Base-by-base conservation (phyloP, 1,140 invertebrate genomes). In the Lasioglossum baleicum region DNA sequence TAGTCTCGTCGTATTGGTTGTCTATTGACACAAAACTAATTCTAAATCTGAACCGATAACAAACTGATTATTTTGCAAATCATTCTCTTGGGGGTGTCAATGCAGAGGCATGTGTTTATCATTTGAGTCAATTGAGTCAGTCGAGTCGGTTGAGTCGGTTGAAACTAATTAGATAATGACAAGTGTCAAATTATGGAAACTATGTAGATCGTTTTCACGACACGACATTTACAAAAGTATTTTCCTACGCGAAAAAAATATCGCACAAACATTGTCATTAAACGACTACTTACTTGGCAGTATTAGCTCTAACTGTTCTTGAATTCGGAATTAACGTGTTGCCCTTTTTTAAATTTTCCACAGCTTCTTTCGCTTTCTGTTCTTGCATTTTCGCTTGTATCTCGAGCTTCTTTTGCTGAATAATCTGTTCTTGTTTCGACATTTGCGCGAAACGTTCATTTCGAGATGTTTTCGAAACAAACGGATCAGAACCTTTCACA, bases 351-450 rank as follows among this genome's bases (percentile, higher is more conserved):
- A 92, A 90, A 82, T 90, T 90, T 87, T 95, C 93, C 51, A 93
- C 92, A 31, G 94, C 94, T 78, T 94, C 94, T 92, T 95, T 94
- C 22, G 93, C 93, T 85, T 94, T 94, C 76, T 94, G 93, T 71
- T 95, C 94, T 82, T 94, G 91, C 83, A 95, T 90, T 87, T 95
- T 96, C 26, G 95, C 94, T 85, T 96, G 94, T 82, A 96, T 96
- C 88, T 96, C 96, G 71, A 94, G 94, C 89, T 96, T 97, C 88
- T 97, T 97, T 87, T 96, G 95, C 88, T 97, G 96, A 83, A 97
- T 97, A 77, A 97, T 94, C 92, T 96, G 95, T 89, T 97, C 96
- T 87, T 97, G 96, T 87, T 96, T 96, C 26, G 95, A 95, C 96
- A 97, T 97, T 94, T 97, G 96, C 65, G 95, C 95, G 88, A 95